These are phyloP conservation scores for Cyclophora punctaria DNA, from an alignment of 2,888 invertebrate species.

Conservation along the genomic window DNA sequence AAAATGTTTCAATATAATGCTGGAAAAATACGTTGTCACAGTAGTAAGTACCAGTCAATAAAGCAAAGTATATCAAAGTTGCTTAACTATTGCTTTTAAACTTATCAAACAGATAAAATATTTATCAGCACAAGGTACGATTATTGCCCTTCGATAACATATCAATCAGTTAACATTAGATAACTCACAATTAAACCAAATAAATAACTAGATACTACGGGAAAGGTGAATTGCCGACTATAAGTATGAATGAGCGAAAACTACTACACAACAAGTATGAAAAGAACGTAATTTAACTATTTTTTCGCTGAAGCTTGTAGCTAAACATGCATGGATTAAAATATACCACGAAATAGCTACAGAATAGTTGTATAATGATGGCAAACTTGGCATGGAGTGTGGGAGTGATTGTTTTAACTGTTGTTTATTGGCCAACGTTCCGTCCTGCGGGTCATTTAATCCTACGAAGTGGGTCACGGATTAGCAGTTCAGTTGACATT, in stretches of 20 bases:
- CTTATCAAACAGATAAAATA: neutral
- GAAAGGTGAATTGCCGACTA: too few relatives aligned
- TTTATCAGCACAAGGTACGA: neutral
- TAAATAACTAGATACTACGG: neutral
- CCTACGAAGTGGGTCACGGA: conserved; percentile 31
- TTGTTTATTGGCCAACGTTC: conserved; percentile 26
- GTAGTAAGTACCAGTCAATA: too few relatives aligned
- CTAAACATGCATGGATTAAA: too few relatives aligned
- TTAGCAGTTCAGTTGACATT: conserved; percentile 7
- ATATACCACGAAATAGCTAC: too few relatives aligned
- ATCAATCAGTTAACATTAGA: conserved; percentile 3
- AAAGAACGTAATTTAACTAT: too few relatives aligned
- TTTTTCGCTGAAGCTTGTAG: too few relatives aligned
- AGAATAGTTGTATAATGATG: conserved; percentile 30
- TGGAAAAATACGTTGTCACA: too few relatives aligned
- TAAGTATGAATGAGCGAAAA: too few relatives aligned
- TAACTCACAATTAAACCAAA: neutral
- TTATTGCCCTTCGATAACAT: conserved; percentile 4
- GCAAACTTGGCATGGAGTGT: conserved; percentile 36
- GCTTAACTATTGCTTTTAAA: neutral
- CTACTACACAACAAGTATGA: too few relatives aligned
- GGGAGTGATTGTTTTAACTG: conserved; percentile 29
- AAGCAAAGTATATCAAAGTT: too few relatives aligned
- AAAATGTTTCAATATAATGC: too few relatives aligned
- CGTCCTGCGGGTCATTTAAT: conserved; percentile 35